These are phyloP conservation scores for Micromys minutus DNA, from an alignment of 2,113 vertebrate genomes.

Conservation along the genomic window DNA sequence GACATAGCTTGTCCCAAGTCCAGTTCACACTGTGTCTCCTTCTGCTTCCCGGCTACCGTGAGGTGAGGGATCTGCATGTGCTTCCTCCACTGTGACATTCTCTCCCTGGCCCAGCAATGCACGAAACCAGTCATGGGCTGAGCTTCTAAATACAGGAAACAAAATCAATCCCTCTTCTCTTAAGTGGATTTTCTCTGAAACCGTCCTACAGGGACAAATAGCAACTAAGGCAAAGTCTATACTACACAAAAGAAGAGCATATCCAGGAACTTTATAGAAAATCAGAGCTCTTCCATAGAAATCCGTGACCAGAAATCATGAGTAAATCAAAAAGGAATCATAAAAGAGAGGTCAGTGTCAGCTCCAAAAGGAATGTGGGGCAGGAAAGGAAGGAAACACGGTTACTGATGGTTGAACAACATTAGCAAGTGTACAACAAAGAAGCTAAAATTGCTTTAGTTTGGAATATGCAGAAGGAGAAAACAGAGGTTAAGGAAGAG, in stretches of 20 bases:
- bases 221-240: background rate
- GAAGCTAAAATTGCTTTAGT: slow-evolving; percentile 28
- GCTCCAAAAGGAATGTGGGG: slow-evolving; percentile 27
- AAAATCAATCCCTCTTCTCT: background rate
- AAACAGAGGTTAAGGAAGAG: background rate
- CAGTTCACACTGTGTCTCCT: background rate
- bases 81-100: background rate
- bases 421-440: background rate
- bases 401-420: background rate
- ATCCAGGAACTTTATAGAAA: background rate
- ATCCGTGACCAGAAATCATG: background rate
- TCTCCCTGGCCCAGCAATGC: background rate
- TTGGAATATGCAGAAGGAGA: background rate
- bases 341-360: background rate
- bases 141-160: background rate
- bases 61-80: background rate
- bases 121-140: too few species aligned
- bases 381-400: background rate
- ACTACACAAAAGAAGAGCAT: background rate
- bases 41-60: background rate
- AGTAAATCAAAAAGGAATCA: slow-evolving; percentile 2
- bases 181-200: background rate
- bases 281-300: background rate
- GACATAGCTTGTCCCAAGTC: background rate
- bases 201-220: background rate